A percentile compares a stretch with the other conserved stretches of the same genome.
These are phyloP conservation scores for Platorchestia sp. DNA, from an alignment of 1,140 invertebrate species.

Conservation along the genomic window DNA sequence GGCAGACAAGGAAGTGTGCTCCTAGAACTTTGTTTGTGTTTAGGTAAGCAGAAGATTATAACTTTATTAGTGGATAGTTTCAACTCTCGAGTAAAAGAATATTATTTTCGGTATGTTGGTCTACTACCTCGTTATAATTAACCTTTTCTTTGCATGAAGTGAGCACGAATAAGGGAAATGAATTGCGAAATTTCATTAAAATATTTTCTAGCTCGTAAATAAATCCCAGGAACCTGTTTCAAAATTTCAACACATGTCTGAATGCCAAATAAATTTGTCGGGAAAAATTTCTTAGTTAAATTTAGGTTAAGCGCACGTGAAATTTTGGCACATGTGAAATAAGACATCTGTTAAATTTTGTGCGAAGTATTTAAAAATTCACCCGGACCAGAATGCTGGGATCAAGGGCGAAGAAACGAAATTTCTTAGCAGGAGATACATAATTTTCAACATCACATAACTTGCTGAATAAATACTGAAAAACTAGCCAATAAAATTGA, in stretches of 20 bases:
- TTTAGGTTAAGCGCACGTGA: not conserved
- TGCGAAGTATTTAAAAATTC: no score
- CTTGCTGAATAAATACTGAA: no score
- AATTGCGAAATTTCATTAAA: not conserved
- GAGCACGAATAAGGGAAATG: no score
- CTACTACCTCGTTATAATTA: not conserved
- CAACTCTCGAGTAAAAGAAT: not conserved
- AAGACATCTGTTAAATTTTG: no score
- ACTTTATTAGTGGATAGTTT: not conserved
- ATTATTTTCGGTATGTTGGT: not conserved
- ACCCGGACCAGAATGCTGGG: no score
- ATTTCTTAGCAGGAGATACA: no score
- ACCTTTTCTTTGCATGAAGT: no score
- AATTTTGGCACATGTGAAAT: no score
- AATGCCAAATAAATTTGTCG: not conserved
- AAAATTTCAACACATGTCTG: not conserved
- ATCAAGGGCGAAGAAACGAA: no score
- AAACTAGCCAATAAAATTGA: no score
- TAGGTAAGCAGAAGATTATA: not conserved
- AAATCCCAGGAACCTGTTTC: not conserved
- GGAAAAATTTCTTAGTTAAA: not conserved
- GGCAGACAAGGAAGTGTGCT: not conserved
- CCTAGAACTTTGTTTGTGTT: not conserved
- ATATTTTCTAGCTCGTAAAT: not conserved
- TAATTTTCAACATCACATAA: no score